phyloP scores from a whole-genome alignment of 2,113 vertebrate genomes.

The Eretmodus cyanostictus region DNA sequence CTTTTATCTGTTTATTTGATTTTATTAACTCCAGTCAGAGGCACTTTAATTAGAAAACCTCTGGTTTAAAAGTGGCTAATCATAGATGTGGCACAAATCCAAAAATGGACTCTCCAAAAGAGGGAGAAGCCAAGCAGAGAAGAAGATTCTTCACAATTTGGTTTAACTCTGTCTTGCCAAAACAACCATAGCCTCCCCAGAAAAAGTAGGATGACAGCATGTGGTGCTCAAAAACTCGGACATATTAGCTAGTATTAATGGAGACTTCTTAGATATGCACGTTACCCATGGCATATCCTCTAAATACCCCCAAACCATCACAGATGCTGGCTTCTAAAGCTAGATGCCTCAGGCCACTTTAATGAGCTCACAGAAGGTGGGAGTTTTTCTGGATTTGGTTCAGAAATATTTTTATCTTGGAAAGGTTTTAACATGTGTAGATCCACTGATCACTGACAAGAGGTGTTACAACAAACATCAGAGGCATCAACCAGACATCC shows the following conservation, averaged over 20 bases:
- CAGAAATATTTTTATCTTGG: not conserved
- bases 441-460: not conserved
- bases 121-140: not conserved
- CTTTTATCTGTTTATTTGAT: not conserved
- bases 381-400: not conserved
- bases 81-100: not conserved
- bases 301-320: not conserved
- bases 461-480: not conserved
- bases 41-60: not conserved
- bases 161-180: not conserved
- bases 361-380: not conserved
- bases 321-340: not conserved
- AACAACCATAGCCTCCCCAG: not conserved
- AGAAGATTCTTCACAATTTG: not conserved
- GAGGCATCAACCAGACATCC: accelerated
- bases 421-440: not conserved
- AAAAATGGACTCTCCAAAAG: not conserved
- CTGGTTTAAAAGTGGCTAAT: not conserved
- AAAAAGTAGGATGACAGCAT: not conserved
- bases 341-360: not conserved
- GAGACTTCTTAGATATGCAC: not conserved
- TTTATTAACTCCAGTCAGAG: not conserved
- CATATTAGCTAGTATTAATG: not conserved
- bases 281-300: not conserved
- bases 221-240: not conserved